A percentile compares a stretch with the other conserved stretches of the same genome.
Conservation (phyloP, 2,797 vertebrate genomes). For the Bucorvus abyssinicus region DNA sequence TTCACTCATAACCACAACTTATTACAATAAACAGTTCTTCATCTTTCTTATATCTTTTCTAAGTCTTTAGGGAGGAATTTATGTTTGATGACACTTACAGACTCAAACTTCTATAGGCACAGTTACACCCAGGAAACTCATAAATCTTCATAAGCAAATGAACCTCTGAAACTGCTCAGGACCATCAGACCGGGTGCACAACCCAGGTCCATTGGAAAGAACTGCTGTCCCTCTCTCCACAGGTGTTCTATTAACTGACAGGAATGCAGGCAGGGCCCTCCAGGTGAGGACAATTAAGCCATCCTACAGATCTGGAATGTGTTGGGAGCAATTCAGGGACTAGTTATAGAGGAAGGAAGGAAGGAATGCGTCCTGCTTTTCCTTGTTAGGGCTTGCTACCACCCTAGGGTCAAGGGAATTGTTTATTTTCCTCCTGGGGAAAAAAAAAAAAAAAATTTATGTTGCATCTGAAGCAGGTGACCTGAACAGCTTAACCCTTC, state of each 20-base stretch:
- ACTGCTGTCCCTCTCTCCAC: not conserved
- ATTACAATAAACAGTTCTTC: not conserved
- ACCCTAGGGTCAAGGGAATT: slow-evolving; percentile 49
- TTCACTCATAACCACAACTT: not conserved
- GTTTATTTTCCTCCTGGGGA: slow-evolving; percentile 43
- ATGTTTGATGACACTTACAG: slow-evolving; percentile 26
- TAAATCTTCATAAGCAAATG: not conserved
- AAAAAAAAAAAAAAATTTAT: not conserved
- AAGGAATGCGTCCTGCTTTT: slow-evolving; percentile 61
- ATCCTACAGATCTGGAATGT: slow-evolving; percentile 63
- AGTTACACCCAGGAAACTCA: slow-evolving; percentile 20
- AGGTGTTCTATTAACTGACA: slow-evolving; percentile 34
- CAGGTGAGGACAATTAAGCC: slow-evolving; percentile 61
- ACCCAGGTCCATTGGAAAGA: not conserved
- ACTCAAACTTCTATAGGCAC: not conserved
- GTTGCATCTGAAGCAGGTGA: slow-evolving; percentile 38
- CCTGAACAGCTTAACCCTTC: slow-evolving; percentile 51
- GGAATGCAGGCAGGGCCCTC: slow-evolving; percentile 51
- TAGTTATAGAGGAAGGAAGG: slow-evolving; percentile 51
- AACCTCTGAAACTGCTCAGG: not conserved
- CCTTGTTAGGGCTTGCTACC: slow-evolving; percentile 63
- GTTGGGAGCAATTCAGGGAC: slow-evolving; percentile 44
- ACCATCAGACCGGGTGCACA: not conserved
- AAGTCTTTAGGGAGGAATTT: slow-evolving; percentile 12
- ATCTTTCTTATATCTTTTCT: not conserved